Percentiles rank a stretch among this genome's conserved stretches.
phyloP scores from a whole-genome alignment of 2,113 vertebrate species.

The Stegostoma tigrinum region DNA sequence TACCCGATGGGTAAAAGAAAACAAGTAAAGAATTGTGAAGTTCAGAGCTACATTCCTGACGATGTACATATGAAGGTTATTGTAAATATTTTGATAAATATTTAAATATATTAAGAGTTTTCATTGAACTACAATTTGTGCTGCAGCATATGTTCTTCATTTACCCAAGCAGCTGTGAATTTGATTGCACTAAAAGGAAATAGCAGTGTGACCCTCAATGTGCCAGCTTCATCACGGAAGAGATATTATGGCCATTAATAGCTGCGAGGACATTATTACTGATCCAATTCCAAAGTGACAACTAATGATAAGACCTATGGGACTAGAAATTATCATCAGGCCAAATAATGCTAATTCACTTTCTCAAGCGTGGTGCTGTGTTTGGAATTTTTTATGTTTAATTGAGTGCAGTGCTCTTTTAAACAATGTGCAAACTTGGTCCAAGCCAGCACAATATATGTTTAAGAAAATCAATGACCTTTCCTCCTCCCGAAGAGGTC shows the following conservation, averaged over 20 bases:
- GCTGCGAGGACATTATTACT: constrained; percentile 11
- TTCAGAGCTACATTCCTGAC: neutral
- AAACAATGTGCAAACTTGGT: neutral
- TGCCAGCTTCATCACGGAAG: neutral
- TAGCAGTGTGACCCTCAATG: constrained; percentile 32
- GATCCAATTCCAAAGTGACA: neutral
- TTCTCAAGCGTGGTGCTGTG: neutral
- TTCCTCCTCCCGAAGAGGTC: neutral
- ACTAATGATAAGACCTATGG: constrained; percentile 18
- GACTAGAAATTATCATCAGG: neutral
- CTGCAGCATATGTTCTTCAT: constrained; percentile 35
- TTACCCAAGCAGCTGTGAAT: constrained; percentile 25
- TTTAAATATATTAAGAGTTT: neutral
- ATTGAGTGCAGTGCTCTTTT: too few relatives aligned
- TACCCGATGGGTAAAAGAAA: neutral
- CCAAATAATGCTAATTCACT: neutral
- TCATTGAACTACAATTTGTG: constrained; percentile 10
- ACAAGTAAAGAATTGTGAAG: neutral
- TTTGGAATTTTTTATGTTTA: neutral
- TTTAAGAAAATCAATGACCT: neutral
- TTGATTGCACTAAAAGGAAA: constrained; percentile 35
- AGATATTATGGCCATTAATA: constrained; percentile 8
- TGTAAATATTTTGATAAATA: constrained; percentile 28
- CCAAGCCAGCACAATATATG: neutral
- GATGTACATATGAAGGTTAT: constrained; percentile 25